Base-by-base conservation (phyloP, 2,888 invertebrate species). In the Tetropium fuscum region DNA sequence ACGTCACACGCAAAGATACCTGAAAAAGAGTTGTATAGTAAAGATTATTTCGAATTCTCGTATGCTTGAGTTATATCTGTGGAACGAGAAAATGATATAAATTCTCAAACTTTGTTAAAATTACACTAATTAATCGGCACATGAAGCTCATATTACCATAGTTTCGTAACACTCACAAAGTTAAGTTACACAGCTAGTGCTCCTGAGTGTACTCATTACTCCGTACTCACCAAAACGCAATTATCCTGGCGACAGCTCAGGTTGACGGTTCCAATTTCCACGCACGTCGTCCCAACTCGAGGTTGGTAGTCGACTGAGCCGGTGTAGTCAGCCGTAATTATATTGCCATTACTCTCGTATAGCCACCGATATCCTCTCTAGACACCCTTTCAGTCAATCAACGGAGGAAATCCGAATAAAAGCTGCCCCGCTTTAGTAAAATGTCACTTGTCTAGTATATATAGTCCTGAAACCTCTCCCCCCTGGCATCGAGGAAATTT, bases 251-350 rank as follows among this genome's bases (percentile, higher is more conserved):
- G 38, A 20, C 36, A 15, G 38, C 13, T 10, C 13, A 13, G 36
- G 48, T 13, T 38, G 48, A 38, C 15, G 36, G 22, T n/a, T 49
- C 30, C 36, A 48, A 48, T 48, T 36, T 48, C 19, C 48, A 38
- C 38, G 25, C 36, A 36, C 48, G 25, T 22, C 36, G 11, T 25
- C 10, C 13, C 13, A 11, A 34, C 27, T 16, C 38, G 18, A 15
- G 22, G 38, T 22, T 36, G 48, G 32, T 36, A 11, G 19, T 20
- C 13, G 48, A 36, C 36, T 8, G 19, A 18, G n/a, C 34, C 18
- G 45, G 30, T 16, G 45, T 27, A 47, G 30, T 47, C 47, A 11
- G 47, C 32, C 19, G 47, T 34, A 34, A 47, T 47, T 47, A 34
- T 47, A 47, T 47, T 47, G 34, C 32, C 19, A 19, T 19, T 34